Base-by-base conservation (phyloP, 2,113 vertebrate species). In the Rhinolophus sinicus region DNA sequence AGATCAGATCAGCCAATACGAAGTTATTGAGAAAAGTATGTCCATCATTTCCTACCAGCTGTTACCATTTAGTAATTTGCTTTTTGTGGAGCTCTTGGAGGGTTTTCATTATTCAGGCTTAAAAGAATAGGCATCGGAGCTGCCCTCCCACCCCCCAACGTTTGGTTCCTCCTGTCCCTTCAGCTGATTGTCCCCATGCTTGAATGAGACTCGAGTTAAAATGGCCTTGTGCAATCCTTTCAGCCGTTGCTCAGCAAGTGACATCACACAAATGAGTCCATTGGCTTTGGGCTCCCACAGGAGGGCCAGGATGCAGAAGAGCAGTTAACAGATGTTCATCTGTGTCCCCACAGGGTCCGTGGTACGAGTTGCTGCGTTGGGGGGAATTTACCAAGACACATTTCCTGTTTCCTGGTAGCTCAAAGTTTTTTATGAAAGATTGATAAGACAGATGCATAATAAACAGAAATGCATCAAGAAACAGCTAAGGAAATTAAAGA, bases 401-500 rank as follows among this genome's bases (percentile, higher is more conserved):
- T 75, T 94, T 95, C 47, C 88, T 93, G 22, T 75, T 86, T 93
- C 64, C 47, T 28, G 54, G 83, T 47, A 78, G 50, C 50, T 64
- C 50, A 33, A 2, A 33, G 50, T 78, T 33, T 95, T 80, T 80
- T 90, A 64, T 9, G 2, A 26, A 91, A 91, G 56, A 30, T 4
- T 62, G 60, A 40, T 65, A 69, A 88, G 21, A n/a, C 22, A 54
- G 50, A 83, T 62, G 15, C 28, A 6, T 80, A 28, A 47, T 91
- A 44, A 47, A 40, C 3, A 10, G 50, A 70, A 75, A 58, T 64
- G 9, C 52, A 35, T 78, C 65, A 84, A 89, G 44, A 33, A 69
- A 38, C 38, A 69, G n/a, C 77, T 50, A 21, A 44, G 35, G 64
- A 30, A 33, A 54, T 78, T 14, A 24, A 62, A 44, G 70, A 52